Evolutionary conservation across 2,113 vertebrate genomes (phyloP).

Genomic region (Tricholaema leucomelas): DNA sequence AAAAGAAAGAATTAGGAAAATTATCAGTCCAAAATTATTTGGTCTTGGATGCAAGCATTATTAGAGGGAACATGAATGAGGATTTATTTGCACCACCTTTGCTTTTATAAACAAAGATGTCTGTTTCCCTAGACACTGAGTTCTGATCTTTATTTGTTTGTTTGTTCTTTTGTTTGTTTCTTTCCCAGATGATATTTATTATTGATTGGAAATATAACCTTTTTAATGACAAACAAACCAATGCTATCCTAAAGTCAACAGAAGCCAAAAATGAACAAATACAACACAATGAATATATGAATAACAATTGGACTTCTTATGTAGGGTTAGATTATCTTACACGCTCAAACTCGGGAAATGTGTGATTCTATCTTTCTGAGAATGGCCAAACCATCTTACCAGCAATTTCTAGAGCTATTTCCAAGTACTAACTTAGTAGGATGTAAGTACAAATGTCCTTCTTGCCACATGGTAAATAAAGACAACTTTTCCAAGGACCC

Average conservation of each 20-base stretch:
- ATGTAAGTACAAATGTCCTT: background rate
- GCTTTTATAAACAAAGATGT: background rate
- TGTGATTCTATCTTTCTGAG: background rate
- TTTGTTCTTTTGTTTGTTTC: slow-evolving; percentile 33
- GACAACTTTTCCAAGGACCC: background rate
- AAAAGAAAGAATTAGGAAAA: background rate
- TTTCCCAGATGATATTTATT: slow-evolving; percentile 43
- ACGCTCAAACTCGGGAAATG: background rate
- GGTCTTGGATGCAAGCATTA: background rate
- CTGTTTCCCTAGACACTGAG: background rate
- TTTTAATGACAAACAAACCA: slow-evolving; percentile 61
- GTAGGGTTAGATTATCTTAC: background rate
- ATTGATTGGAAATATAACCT: slow-evolving; percentile 55
- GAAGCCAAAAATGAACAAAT: slow-evolving; percentile 40
- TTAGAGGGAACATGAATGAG: background rate
- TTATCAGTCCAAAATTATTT: background rate
- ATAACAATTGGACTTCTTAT: slow-evolving; percentile 12
- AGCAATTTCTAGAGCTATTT: background rate
- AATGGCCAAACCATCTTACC: background rate
- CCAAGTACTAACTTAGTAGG: background rate
- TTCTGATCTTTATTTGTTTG: background rate
- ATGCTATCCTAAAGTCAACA: slow-evolving; percentile 58
- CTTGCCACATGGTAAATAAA: background rate
- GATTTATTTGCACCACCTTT: background rate
- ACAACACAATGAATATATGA: slow-evolving; percentile 58